Evolutionary conservation across 2,888 invertebrate genomes (phyloP).

Genomic region (Xanthostigma xanthostigma): DNA sequence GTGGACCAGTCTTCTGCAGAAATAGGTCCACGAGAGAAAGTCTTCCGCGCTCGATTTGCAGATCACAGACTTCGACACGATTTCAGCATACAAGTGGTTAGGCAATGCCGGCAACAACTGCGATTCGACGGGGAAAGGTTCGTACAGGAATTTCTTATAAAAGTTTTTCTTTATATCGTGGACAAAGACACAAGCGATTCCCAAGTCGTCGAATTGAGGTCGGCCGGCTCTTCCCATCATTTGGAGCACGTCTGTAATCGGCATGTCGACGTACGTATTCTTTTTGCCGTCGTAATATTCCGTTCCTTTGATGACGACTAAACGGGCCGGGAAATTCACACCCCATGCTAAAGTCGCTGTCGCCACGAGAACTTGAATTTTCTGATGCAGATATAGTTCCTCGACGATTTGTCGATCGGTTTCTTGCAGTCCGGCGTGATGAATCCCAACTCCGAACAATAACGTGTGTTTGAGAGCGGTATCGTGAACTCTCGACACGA

Average conservation of each 20-base stretch:
- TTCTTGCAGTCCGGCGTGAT: slow-evolving; percentile 95
- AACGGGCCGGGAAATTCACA: slow-evolving; percentile 95
- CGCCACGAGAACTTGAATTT: slow-evolving; percentile 91
- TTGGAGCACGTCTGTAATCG: slow-evolving; percentile 97
- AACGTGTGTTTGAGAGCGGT: slow-evolving; percentile 83
- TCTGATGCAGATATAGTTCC: slow-evolving; percentile 84
- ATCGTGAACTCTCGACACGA: slow-evolving; percentile 58
- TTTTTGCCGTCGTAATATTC: slow-evolving; percentile 97
- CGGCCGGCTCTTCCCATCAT: slow-evolving; percentile 99
- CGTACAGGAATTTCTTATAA: slow-evolving; percentile 97
- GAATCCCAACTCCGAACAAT: slow-evolving; percentile 95
- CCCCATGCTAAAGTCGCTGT: slow-evolving; percentile 99
- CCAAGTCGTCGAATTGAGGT: slow-evolving; percentile 91
- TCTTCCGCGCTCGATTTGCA: slow-evolving; percentile 87
- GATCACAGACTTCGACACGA: slow-evolving; percentile 88
- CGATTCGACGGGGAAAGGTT: slow-evolving; percentile 98
- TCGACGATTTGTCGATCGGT: slow-evolving; percentile 83
- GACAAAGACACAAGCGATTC: slow-evolving; percentile 73
- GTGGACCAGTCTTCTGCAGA: slow-evolving; percentile 79
- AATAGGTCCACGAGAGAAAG: slow-evolving; percentile 97
- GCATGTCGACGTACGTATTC: slow-evolving; percentile 97
- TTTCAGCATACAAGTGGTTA: slow-evolving; percentile 96
- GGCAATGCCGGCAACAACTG: slow-evolving; percentile 79
- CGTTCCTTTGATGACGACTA: slow-evolving; percentile 95
- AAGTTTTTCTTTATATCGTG: slow-evolving; percentile 97